Evolutionary conservation across 1,140 invertebrate genomes (phyloP).

Genomic region (Pinna nobilis): DNA sequence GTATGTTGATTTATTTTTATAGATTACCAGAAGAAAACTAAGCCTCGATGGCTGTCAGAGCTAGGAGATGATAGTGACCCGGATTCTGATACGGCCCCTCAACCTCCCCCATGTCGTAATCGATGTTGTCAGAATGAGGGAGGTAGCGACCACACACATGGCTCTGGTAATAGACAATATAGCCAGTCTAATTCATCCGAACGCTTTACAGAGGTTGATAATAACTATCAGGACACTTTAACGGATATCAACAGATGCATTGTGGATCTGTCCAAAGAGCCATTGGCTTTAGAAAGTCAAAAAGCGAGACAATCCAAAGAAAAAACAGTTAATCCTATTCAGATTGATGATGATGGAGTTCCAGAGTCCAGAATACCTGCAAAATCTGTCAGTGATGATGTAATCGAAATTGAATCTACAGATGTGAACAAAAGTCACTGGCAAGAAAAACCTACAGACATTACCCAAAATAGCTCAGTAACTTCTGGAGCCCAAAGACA

Average conservation of each 20-base stretch:
- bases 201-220: neutral
- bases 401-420: too few relatives aligned
- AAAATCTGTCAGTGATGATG: too few relatives aligned
- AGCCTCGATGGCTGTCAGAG: constrained; percentile 28
- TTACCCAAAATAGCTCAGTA: too few relatives aligned
- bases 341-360: neutral
- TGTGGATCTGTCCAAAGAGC: neutral
- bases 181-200: too few relatives aligned
- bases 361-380: too few relatives aligned
- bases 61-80: constrained; percentile 16
- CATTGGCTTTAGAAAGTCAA: neutral
- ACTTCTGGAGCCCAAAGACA: neutral
- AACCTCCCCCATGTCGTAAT: constrained; percentile 22
- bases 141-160: neutral
- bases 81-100: constrained; percentile 12
- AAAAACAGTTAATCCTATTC: neutral
- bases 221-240: neutral
- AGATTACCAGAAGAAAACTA: constrained; percentile 39
- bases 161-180: neutral
- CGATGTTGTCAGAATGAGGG: neutral
- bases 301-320: neutral
- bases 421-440: too few relatives aligned
- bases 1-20: neutral
- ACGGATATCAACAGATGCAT: neutral
- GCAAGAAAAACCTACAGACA: too few relatives aligned